Evolutionary conservation across 2,888 invertebrate genomes (phyloP), one percentile per base, ranked within the genome.

Genomic region (Augiades crinisus): DNA sequence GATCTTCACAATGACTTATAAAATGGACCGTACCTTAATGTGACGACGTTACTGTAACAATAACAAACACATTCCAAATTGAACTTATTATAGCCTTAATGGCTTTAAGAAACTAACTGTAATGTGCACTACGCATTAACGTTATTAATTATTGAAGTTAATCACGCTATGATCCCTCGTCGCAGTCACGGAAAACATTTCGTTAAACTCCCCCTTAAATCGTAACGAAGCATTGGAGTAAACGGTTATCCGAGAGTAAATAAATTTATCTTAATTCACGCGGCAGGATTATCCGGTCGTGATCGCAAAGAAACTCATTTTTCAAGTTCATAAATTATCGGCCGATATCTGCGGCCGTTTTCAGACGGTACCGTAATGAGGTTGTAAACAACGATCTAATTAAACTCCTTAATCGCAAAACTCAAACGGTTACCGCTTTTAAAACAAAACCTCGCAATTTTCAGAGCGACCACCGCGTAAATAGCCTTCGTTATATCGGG

Each of bases 371-470:
- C 78, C 75, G 75, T 88, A 89, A 89, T 86, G 87, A 87, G 87
- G 84, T 86, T 88, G 87, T 89, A 89, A 89, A 89, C 87, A 89
- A 89, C 83, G 78, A 84, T 85, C 85, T 88, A 88, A 89, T 89
- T 89, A 87, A 88, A 88, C 87, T 87, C 86, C 83, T 87, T 88
- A 87, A 89, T 88, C 88, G 87, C 85, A 79, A 86, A 87, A 88
- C 86, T 89, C 87, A 87, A 88, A 86, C 86, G 85, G 81, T 82
- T 80, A 85, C 84, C 83, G 86, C 85, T 86, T 87, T 87, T 85
- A 87, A 87, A 87, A 88, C 87, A 87, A 86, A 87, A 86, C 85
- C 83, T 82, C 78, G 85, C 86, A 84, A 87, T 87, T 86, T 85
- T 84, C 80, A 68, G 75, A 82, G 78, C 81, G 87, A 78, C 87